These are phyloP conservation scores for Cheumatopsyche charites DNA, from an alignment of 1,140 invertebrate species.

Conservation along the genomic window DNA sequence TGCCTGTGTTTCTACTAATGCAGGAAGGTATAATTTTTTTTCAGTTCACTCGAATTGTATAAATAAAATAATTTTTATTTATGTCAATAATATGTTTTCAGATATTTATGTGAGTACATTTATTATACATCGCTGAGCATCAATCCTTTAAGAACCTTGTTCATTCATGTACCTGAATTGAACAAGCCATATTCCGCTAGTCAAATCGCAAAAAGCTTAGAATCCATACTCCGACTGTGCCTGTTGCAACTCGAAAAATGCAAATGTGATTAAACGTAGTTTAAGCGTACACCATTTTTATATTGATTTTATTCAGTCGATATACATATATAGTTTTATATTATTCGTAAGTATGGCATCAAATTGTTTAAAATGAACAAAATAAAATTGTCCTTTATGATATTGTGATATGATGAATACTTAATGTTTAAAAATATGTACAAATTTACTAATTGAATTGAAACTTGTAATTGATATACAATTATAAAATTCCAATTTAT, in stretches of 20 bases:
- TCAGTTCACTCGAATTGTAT: not conserved
- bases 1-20: slow-evolving; percentile 55
- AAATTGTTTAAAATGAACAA: no score
- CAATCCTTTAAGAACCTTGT: slow-evolving; percentile 63
- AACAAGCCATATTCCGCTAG: slow-evolving; percentile 60
- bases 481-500: no score
- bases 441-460: no score
- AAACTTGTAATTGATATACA: no score
- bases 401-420: no score
- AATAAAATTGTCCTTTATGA: no score
- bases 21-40: slow-evolving; percentile 55
- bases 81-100: slow-evolving; percentile 46
- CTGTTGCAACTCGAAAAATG: slow-evolving; percentile 52
- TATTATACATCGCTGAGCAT: slow-evolving; percentile 69
- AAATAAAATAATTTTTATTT: not conserved
- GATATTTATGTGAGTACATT: slow-evolving; percentile 73
- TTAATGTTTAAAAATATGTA: no score
- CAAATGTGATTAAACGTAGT: not conserved
- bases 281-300: not conserved
- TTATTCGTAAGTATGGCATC: no score
- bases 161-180: slow-evolving; percentile 70
- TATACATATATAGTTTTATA: no score
- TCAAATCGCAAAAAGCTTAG: slow-evolving; percentile 62
- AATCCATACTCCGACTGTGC: slow-evolving; percentile 61
- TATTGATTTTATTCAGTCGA: no score